phyloP scores from a whole-genome alignment of 2,113 vertebrate genomes.

The Budorcas taxicolor region DNA sequence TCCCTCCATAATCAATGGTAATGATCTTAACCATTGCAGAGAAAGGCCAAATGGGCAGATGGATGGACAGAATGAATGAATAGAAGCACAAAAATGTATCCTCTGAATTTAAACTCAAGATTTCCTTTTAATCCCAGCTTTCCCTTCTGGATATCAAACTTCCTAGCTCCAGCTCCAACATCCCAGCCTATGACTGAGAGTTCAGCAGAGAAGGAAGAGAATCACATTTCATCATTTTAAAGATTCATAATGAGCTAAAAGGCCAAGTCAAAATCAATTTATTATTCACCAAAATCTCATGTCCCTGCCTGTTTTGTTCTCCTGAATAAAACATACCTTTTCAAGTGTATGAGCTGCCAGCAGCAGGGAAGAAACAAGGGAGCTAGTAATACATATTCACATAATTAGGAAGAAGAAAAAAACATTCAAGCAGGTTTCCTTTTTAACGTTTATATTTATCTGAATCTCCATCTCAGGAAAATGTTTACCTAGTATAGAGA shows the following conservation, averaged over 20 bases:
- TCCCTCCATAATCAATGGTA: not conserved
- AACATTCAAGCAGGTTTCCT: conserved; percentile 14
- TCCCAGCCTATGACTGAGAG: conserved; percentile 36
- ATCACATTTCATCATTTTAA: conserved; percentile 69
- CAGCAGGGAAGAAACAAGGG: conserved; percentile 61
- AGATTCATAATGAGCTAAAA: conserved; percentile 78
- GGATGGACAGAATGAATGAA: not conserved
- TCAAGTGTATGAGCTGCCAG: conserved; percentile 66
- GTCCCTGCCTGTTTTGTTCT: conserved; percentile 77
- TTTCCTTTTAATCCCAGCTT: not conserved
- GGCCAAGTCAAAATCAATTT: conserved; percentile 78
- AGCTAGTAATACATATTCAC: conserved; percentile 73
- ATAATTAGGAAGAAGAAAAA: conserved; percentile 62
- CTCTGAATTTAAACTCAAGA: not conserved
- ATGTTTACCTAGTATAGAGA: conserved; percentile 37
- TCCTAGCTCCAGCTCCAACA: not conserved
- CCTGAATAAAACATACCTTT: conserved; percentile 79
- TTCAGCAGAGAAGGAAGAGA: conserved; percentile 44
- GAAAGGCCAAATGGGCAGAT: not conserved
- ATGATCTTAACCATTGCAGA: not conserved
- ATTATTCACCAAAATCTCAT: conserved; percentile 78
- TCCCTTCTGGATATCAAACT: conserved; percentile 20
- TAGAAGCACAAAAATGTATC: not conserved
- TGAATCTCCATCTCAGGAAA: conserved; percentile 23
- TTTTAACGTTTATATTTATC: conserved; percentile 44